These are phyloP conservation scores for Tadarida brasiliensis DNA, from an alignment of 2,797 vertebrate species.

Conservation along the genomic window DNA sequence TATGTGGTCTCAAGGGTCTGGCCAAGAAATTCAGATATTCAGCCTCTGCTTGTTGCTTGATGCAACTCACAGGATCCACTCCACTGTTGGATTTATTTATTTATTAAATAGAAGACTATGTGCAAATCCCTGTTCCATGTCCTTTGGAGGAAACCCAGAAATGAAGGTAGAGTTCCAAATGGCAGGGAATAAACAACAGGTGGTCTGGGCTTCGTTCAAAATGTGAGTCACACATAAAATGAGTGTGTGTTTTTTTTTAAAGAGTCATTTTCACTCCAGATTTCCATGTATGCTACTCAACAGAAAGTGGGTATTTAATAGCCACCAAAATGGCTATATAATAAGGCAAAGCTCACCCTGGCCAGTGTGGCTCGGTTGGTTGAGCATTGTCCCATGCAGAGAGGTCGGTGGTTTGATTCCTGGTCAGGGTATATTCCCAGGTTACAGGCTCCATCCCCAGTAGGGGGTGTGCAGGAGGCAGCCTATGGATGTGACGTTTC, in stretches of 20 bases:
- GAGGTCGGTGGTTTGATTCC: background rate
- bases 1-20: background rate
- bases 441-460: background rate
- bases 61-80: background rate
- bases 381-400: background rate
- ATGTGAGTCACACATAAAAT: conserved; percentile 54
- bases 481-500: background rate
- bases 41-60: conserved; percentile 1
- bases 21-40: conserved; percentile 39
- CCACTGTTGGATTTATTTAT: conserved; percentile 25
- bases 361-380: background rate
- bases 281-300: conserved; percentile 3
- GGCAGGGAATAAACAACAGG: conserved; percentile 75
- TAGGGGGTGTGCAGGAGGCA: background rate
- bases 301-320: conserved; percentile 4
- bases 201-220: conserved; percentile 60
- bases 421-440: too few species aligned
- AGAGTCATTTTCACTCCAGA: conserved; percentile 49
- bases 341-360: background rate
- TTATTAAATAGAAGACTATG: conserved; percentile 47
- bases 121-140: background rate
- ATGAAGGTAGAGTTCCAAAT: conserved; percentile 63
- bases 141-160: conserved; percentile 61
- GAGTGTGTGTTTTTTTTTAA: background rate
- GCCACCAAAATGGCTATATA: background rate